Base-by-base conservation (phyloP, 2,888 invertebrate species). In the Tethea ocularis region DNA sequence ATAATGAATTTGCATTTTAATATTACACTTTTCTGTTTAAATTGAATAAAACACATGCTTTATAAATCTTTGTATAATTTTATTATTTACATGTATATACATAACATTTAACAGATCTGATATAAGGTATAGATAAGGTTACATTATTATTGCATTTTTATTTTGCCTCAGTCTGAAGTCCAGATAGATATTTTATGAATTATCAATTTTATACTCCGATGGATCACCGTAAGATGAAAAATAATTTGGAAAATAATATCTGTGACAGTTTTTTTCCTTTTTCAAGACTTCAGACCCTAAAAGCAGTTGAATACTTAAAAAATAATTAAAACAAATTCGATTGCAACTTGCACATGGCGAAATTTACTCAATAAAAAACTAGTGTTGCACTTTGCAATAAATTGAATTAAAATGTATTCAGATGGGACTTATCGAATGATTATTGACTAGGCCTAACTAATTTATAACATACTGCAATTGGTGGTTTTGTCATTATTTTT, bases 401-500 rank as follows among this genome's bases (percentile, higher is more conserved):
- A 38, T 20, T n/a, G 20, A 46, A 46, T 46, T 46, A 46, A 20
- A 41, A 41, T 41, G 17, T 41, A 41, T 41, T 46, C 46, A 20
- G 46, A 46, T 46, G 46, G 46, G 46, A 46, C 46, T 41, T 36
- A 41, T 22, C 26, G 54, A 60, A 56, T 66, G 71, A 70, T 66
- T 72, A 69, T 82, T 86, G 86, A 87, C 90, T 91, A 91, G 88
- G 78, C 80, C 85, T 86, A 87, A 79, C 76, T 84, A 78, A 81
- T 74, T 54, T 74, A 78, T 73, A 74, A 70, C 70, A 78, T 71
- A 77, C 74, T 82, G 82, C 68, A 69, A 84, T 91, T 89, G 91
- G 91, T 91, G 91, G 91, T 89, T 83, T 84, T 84, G 75, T 82
- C 71, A 77, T 78, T 81, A 66, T 85, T 89, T 89, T 90, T 91